Evolutionary conservation across 1,140 invertebrate species (phyloP), one percentile per base, ranked within the genome.

Genomic region (Diorhabda elongata): DNA sequence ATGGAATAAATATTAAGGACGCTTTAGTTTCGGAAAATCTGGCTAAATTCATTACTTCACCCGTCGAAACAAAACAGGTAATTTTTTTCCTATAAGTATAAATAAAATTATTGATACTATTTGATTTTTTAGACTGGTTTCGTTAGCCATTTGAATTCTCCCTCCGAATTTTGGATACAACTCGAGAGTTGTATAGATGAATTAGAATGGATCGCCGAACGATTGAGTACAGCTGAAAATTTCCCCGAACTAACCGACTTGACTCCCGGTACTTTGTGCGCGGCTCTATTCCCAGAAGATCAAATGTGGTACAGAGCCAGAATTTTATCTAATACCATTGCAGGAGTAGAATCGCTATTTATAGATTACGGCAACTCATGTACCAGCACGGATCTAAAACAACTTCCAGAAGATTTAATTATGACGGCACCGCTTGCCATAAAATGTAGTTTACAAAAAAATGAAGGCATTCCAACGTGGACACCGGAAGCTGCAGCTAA

Each of bases 311-410:
- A 91, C 74, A 82, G 90, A 52, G 89, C 89, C 0, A 84, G 88
- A 76, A 83, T 91, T 47, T 79, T 90, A 42, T 85, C 85, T 5
- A 83, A 87, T 59, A 84, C 85, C 2, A 86, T 87, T 2, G 81
- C 83, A 7, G 87, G 76, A 7, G 71, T 82, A 3, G 87, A 90
- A 80, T 88, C 91, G 2, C 75, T 88, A 2, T 91, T 90, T 74
- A 87, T 91, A 77, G 91, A 92, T 81, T 92, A 91, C 74, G 90
- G 90, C 41, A 91, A 92, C 78, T 87, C 86, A 0, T 87, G 87
- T 7, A 82, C 85, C 5, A 84, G 85, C 0, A 84, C 82, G 42
- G 84, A 86, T 74, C 78, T 91, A 47, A 79, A 85, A 44, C 83
- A 83, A 73, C 79, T 92, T 26, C 89, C 90, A 2, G 85, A 88